Evolutionary conservation across 2,888 invertebrate species (phyloP).

Genomic region (Tetragonula carbonaria): DNA sequence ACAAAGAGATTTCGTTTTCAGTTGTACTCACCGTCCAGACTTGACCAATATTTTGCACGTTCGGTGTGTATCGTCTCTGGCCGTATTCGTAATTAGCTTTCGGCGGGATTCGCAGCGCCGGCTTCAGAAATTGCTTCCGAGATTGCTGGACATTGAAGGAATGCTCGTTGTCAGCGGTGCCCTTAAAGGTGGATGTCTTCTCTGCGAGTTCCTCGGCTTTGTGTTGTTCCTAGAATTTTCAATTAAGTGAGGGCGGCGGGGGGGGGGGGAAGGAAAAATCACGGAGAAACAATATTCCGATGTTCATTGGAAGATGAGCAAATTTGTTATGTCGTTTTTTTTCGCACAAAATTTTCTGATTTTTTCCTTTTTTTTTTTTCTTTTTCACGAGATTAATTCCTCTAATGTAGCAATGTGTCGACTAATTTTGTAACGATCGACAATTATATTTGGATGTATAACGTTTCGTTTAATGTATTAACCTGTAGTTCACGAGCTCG

Average conservation of each 20-base stretch:
- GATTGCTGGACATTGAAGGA: constrained; percentile 62
- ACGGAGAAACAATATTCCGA: neutral
- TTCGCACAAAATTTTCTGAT: neutral
- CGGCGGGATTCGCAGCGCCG: constrained; percentile 71
- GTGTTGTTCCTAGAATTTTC: constrained; percentile 87
- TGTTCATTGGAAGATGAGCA: too few relatives aligned
- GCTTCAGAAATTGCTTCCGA: constrained; percentile 72
- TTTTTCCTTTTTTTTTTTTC: too few relatives aligned
- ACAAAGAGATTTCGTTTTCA: neutral
- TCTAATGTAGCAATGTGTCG: neutral
- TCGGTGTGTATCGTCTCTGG: constrained; percentile 72
- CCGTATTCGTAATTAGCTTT: constrained; percentile 72
- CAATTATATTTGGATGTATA: neutral
- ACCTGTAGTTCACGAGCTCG: constrained; percentile 89
- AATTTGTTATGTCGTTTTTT: neutral
- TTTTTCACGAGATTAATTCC: neutral
- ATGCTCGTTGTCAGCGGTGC: constrained; percentile 85
- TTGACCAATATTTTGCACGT: constrained; percentile 72
- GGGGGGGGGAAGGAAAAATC: neutral
- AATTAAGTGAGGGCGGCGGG: neutral
- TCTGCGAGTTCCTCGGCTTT: constrained; percentile 90
- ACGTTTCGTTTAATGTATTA: neutral
- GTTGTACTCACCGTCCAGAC: constrained; percentile 75
- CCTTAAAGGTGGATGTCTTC: constrained; percentile 87
- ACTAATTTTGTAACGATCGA: neutral